These are phyloP conservation scores for Rhinoptilus africanus DNA, from an alignment of 2,113 vertebrate species.

Conservation along the genomic window DNA sequence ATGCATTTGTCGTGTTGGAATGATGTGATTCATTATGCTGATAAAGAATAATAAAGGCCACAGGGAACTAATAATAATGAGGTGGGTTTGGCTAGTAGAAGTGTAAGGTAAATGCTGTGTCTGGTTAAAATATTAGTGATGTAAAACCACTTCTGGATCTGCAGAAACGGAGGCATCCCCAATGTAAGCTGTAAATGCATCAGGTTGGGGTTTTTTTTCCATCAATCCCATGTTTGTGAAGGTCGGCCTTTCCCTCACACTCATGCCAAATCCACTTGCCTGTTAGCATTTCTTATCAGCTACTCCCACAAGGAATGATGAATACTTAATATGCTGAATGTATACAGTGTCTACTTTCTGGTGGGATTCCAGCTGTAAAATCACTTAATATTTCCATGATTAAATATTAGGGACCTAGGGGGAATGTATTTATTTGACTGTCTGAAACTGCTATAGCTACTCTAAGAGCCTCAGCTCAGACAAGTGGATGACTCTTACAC, in stretches of 20 bases:
- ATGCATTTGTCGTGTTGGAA: neutral
- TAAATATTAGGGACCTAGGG: neutral
- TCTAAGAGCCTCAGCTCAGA: neutral
- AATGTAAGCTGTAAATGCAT: neutral
- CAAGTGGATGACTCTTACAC: neutral
- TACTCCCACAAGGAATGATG: slow-evolving; percentile 2
- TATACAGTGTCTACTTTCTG: slow-evolving; percentile 4
- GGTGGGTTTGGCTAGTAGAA: neutral
- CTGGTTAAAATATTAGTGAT: neutral
- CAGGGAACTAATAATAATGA: neutral
- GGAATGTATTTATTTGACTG: neutral
- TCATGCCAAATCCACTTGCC: neutral
- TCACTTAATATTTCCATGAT: slow-evolving; percentile 44
- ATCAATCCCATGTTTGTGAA: neutral
- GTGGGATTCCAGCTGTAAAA: slow-evolving; percentile 39
- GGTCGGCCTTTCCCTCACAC: neutral
- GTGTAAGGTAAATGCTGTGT: neutral
- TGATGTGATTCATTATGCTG: neutral
- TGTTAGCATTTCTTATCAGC: slow-evolving; percentile 26
- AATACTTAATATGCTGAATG: slow-evolving; percentile 6
- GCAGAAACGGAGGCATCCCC: neutral
- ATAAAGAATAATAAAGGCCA: neutral
- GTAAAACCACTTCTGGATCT: neutral
- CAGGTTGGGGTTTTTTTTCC: neutral
- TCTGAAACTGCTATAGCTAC: neutral